Evolutionary conservation across 2,797 vertebrate species (phyloP).

Genomic region (Mus minutoides): DNA sequence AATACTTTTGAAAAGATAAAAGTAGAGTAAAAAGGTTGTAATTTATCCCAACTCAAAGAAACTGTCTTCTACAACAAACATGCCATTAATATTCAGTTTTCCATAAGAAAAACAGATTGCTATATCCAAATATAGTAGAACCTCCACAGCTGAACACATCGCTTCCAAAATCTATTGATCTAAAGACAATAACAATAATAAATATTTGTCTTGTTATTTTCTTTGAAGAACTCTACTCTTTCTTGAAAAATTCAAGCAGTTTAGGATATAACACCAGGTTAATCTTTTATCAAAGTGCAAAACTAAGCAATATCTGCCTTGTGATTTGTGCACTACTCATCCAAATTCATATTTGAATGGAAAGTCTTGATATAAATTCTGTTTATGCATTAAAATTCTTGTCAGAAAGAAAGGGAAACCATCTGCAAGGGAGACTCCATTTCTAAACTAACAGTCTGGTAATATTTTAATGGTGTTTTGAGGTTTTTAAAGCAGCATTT

Average conservation of each 20-base stretch:
- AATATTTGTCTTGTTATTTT: not conserved
- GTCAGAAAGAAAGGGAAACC: not conserved
- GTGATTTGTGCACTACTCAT: not conserved
- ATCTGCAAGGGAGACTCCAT: not conserved
- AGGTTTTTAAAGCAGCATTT: not conserved
- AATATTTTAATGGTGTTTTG: constrained; percentile 17
- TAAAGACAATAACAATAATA: not conserved
- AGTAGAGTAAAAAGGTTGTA: not conserved
- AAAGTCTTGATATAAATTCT: not conserved
- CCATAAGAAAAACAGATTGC: not conserved
- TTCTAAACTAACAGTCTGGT: not conserved
- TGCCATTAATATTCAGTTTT: not conserved
- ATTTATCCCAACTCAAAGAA: constrained; percentile 1
- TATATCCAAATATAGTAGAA: not conserved
- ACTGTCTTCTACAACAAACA: constrained; percentile 42
- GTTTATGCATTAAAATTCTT: not conserved
- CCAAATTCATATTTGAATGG: not conserved
- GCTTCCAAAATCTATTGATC: not conserved
- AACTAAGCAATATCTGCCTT: not conserved
- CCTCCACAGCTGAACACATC: not conserved
- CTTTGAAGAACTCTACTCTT: not conserved
- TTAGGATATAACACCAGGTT: not conserved
- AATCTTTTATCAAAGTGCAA: not conserved
- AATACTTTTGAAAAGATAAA: not conserved
- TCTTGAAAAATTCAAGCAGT: not conserved